A percentile compares a stretch with the other conserved stretches of the same genome.
Conservation (phyloP, 2,888 invertebrate species). For the Chrysotoxum bicinctum region DNA sequence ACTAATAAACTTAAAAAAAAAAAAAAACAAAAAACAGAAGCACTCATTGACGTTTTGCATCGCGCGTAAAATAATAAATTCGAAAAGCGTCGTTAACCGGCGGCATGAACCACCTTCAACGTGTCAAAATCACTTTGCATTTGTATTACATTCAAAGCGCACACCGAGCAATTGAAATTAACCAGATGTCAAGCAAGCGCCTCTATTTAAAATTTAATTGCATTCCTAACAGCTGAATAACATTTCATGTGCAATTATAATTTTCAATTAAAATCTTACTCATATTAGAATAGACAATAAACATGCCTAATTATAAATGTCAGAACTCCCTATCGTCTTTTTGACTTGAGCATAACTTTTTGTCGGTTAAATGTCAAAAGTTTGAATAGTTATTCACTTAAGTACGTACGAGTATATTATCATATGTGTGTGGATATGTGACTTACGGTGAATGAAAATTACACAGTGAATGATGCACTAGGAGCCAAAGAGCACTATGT, state of each 20-base stretch:
- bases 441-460: not conserved
- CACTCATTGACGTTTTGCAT: slow-evolving; percentile 37
- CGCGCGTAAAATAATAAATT: slow-evolving; percentile 49
- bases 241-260: slow-evolving; percentile 34
- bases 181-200: slow-evolving; percentile 63
- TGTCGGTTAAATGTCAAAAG: slow-evolving; percentile 43
- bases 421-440: not conserved
- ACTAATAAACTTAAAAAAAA: not conserved
- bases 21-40: slow-evolving; percentile 43
- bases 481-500: not conserved
- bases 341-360: slow-evolving; percentile 9
- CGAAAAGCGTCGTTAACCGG: slow-evolving; percentile 34
- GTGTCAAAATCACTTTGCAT: slow-evolving; percentile 60
- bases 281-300: slow-evolving; percentile 11
- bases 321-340: slow-evolving; percentile 15
- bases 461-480: not conserved
- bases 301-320: slow-evolving; percentile 22
- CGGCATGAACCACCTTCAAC: slow-evolving; percentile 55
- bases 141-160: slow-evolving; percentile 46
- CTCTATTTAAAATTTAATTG: slow-evolving; percentile 56
- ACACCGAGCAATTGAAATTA: slow-evolving; percentile 55
- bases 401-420: too few species aligned
- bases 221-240: slow-evolving; percentile 42
- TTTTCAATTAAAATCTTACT: slow-evolving; percentile 35
- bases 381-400: not conserved